Conservation (phyloP, 2,797 vertebrate species). For the Cynopterus sphinx region DNA sequence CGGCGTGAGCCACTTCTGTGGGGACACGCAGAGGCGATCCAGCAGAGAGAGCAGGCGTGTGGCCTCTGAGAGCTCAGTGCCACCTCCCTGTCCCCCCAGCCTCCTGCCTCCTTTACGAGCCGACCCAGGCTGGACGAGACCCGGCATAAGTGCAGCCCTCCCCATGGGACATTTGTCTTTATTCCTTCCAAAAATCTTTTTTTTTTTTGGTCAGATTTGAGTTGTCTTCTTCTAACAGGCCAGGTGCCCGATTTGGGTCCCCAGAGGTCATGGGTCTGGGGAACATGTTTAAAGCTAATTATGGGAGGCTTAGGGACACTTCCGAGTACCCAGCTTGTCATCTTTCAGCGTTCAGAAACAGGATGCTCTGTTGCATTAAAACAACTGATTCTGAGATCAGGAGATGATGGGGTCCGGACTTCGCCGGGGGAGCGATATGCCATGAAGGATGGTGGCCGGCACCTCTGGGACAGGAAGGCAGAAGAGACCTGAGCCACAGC, state of each 20-base stretch:
- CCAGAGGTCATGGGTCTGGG: not conserved
- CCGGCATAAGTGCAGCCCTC: not conserved
- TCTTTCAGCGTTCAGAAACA: not conserved
- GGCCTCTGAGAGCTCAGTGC: not conserved
- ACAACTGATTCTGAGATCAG: not conserved
- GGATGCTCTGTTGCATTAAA: not conserved
- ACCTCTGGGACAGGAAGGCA: not conserved
- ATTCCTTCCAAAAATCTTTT: not conserved
- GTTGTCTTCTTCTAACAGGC: not conserved
- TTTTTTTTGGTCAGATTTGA: not conserved
- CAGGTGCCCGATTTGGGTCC: not conserved
- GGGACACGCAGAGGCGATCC: fast-evolving
- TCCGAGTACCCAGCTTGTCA: not conserved
- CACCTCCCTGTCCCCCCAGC: not conserved
- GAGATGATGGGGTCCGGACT: not conserved
- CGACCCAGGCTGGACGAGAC: fast-evolving
- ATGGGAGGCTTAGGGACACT: not conserved
- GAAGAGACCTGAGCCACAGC: not conserved
- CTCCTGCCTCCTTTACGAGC: not conserved
- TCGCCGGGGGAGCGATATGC: not conserved
- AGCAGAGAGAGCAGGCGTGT: fast-evolving
- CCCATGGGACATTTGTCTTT: not conserved
- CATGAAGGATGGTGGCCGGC: not conserved
- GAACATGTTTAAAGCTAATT: not conserved
- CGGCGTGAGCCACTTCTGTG: fast-evolving